These are phyloP conservation scores for Urocitellus parryii DNA, from an alignment of 2,113 vertebrate species.

Conservation along the genomic window DNA sequence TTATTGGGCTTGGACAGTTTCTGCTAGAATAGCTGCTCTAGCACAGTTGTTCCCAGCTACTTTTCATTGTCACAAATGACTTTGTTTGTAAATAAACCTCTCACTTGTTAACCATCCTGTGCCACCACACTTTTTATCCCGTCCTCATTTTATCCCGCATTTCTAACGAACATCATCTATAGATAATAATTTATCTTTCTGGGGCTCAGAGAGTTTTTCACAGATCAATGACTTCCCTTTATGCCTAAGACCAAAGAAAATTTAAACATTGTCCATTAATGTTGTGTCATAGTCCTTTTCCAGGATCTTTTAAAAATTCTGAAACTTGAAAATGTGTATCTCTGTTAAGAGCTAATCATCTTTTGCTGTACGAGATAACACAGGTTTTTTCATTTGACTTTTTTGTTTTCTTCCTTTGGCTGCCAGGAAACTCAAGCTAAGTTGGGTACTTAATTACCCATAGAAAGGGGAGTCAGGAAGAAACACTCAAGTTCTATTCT, in stretches of 20 bases:
- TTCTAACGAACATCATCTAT: not conserved
- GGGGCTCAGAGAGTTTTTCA: not conserved
- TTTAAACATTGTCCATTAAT: not conserved
- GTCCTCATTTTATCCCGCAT: not conserved
- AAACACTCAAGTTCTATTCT: not conserved
- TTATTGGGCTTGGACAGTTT: not conserved
- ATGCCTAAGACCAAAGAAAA: not conserved
- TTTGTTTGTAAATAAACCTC: not conserved
- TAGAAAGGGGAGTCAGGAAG: not conserved
- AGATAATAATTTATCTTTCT: not conserved
- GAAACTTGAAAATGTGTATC: not conserved
- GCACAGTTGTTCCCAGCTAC: not conserved
- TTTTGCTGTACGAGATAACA: not conserved
- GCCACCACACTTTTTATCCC: not conserved
- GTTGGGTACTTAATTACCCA: not conserved
- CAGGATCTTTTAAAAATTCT: not conserved
- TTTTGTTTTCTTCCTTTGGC: not conserved
- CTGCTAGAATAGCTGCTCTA: not conserved
- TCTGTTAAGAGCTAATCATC: slow-evolving; percentile 9
- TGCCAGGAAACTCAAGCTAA: not conserved
- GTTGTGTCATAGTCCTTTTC: not conserved
- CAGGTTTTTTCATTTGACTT: not conserved
- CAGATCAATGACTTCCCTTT: not conserved
- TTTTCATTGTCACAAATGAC: not conserved
- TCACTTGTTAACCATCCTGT: not conserved